Evolutionary conservation across 1,140 invertebrate genomes (phyloP), one percentile per base, ranked within the genome.

Genomic region (Trachelipus rathkii): DNA sequence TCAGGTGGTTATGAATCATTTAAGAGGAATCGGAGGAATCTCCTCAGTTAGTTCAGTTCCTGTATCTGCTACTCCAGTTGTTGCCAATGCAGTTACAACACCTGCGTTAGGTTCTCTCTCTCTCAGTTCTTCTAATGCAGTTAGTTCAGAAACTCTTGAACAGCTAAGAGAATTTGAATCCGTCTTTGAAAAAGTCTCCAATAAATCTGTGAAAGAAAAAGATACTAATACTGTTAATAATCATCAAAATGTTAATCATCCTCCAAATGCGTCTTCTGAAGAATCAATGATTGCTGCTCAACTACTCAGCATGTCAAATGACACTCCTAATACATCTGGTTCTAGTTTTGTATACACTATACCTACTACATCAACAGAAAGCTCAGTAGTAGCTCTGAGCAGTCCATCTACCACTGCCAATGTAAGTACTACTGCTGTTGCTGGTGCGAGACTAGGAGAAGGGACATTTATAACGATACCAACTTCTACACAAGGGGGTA

Each of bases 161-260:
- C 92, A 93, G 81, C 82, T 93, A 8, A 85, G 91, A 46, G 92
- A 93, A 84, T 93, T 93, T 82, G 92, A 93, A 83, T 91, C 91
- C 84, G 91, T 93, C 0, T 85, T 93, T 66, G 91, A 93, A 83
- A 91, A 92, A 85, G 85, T 84, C 50, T 83, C 83, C 3, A 84
- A 82, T 50, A 84, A 83, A 24, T 83, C 83, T 6, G 82, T 82
- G 44, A 89, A 92, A 1, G 92, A 92, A 82, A 91, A 92, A 83
- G 85, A 91, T 88, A 85, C 86, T 3, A 74, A 72, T 43, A 70
- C 67, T 8, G 77, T 72, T 70, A 73, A 60, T 44, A 78, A 75
- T 70, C 50, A 74, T 11, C 77, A 77, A 72, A 81, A 70, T 73
- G 75, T 72, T 72, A 33, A 33, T 33, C 70, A 77, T 0, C 79